phyloP scores from a whole-genome alignment of 2,888 invertebrate species.

The Bugula neritina region DNA sequence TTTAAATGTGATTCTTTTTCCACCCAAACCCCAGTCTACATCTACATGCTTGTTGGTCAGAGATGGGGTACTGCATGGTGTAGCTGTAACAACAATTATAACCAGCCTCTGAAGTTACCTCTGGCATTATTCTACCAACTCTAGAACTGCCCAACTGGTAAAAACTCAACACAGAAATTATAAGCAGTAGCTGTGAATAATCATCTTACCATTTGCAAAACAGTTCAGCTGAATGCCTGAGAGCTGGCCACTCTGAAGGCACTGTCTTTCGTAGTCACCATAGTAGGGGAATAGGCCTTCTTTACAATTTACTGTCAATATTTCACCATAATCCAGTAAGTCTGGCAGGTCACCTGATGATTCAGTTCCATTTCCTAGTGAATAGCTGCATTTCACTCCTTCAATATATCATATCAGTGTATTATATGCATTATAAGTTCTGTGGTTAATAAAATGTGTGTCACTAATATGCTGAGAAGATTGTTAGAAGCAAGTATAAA shows the following conservation, averaged over 20 bases:
- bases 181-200: too few species aligned
- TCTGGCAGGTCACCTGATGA: neutral
- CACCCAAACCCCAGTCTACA: neutral
- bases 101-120: too few species aligned
- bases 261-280: neutral
- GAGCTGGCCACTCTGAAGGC: neutral
- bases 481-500: too few species aligned
- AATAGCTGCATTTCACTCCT: neutral
- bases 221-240: neutral
- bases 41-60: neutral
- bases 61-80: neutral
- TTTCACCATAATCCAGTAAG: neutral
- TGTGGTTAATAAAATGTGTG: neutral
- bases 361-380: neutral
- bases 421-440: neutral
- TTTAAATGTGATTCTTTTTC: slow-evolving; percentile 13
- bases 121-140: too few species aligned
- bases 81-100: neutral
- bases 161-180: too few species aligned
- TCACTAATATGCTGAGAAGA: too few species aligned
- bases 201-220: neutral
- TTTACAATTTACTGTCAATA: neutral
- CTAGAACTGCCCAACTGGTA: too few species aligned
- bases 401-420: neutral
- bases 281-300: neutral